Evolutionary conservation across 2,113 vertebrate genomes (phyloP), one percentile per base, ranked within the genome.

Genomic region (Sula dactylatra): DNA sequence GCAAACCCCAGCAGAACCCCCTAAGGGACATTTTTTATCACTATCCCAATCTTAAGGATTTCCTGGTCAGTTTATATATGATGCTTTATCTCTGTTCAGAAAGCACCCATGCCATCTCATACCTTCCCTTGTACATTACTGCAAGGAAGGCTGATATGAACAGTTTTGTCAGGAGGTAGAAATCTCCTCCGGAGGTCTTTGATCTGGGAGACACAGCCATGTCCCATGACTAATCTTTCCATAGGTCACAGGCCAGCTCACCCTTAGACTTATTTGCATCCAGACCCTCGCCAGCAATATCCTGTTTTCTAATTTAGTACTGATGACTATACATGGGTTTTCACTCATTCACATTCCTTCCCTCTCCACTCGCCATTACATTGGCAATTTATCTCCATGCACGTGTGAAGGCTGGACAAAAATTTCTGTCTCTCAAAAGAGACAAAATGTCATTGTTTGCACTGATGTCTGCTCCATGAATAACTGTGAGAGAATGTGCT

Each of bases 241-340:
- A 96, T 3, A 86, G 93, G 83, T 95, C 77, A 84, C 31, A 65
- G 70, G 70, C 72, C 88, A 87, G 36, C 56, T 94, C 66, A 83
- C 83, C 66, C 84, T 80, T 44, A 87, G 42, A 74, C 59, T 64
- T 83, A 80, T 50, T 93, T 76, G 70, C 76, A 95, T 83, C 78
- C 80, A 88, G 74, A 72, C 61, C 64, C 38, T 88, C 21, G 8
- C n/a, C 84, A 96, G 89, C 66, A 97, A 94, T 94, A 93, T 87
- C 86, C 93, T 90, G 79, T 78, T 96, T 95, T 81, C 90, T 96
- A 94, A 97, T 83, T 97, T 94, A 90, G 69, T 82, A 72, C 72
- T 74, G 71, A 97, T 94, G 79, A 87, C 83, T 88, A 85, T 29
- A 87, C 38, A 9, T 29, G 54, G 58, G 10, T n/a, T 89, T 95